Percentiles rank a stretch among this genome's conserved stretches.
Evolutionary conservation across 2,797 vertebrate genomes (phyloP).

Genomic region (Limosa lapponica): DNA sequence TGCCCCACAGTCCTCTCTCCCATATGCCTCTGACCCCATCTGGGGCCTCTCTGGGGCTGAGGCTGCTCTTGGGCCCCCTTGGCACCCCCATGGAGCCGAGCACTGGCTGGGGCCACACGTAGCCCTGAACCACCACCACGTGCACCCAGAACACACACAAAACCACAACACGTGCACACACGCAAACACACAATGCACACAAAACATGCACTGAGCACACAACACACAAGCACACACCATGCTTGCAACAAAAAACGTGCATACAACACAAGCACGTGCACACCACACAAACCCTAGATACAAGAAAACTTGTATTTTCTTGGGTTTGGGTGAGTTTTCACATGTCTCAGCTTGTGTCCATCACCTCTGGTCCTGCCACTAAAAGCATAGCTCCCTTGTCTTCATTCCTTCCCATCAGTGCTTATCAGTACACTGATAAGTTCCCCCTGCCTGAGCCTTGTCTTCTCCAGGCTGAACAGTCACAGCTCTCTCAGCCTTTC

Average conservation of each 20-base stretch:
- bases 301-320: not conserved
- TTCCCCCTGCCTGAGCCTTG: not conserved
- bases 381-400: not conserved
- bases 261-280: no score
- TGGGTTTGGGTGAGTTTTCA: not conserved
- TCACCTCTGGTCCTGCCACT: not conserved
- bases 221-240: not conserved
- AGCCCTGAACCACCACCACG: not conserved
- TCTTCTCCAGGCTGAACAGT: not conserved
- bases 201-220: not conserved
- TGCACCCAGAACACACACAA: not conserved
- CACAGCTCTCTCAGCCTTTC: not conserved
- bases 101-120: not conserved
- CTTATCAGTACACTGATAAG: not conserved
- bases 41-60: not conserved
- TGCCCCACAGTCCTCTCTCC: not conserved
- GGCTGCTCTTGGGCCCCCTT: not conserved
- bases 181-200: accelerated
- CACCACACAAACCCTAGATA: not conserved
- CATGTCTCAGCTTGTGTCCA: not conserved
- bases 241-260: not conserved
- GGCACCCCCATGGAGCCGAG: accelerated
- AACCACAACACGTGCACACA: accelerated
- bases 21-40: not conserved
- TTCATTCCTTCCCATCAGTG: not conserved